phyloP scores from a whole-genome alignment of 2,797 vertebrate genomes.

The Epinephelus coioides region DNA sequence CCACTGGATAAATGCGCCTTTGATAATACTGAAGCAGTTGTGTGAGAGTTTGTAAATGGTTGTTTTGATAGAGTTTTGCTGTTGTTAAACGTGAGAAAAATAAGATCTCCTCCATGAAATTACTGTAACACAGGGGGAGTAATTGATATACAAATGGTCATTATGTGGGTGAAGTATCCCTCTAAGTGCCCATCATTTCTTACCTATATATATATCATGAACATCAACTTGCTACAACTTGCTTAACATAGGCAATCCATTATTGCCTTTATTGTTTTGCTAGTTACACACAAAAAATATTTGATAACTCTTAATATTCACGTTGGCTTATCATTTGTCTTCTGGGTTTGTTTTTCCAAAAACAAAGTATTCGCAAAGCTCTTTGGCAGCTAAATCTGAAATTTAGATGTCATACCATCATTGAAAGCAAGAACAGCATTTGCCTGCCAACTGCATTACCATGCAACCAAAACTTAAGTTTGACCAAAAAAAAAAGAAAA shows the following conservation, averaged over 20 bases:
- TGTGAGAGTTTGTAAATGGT: too few species aligned
- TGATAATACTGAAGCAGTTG: too few species aligned
- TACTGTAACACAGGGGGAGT: too few species aligned
- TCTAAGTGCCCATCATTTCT: background rate
- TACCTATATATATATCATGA: background rate
- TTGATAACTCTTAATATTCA: slow-evolving; percentile 6
- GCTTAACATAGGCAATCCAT: background rate
- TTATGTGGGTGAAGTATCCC: too few species aligned
- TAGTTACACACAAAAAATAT: background rate
- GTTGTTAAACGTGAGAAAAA: too few species aligned
- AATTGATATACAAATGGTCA: too few species aligned
- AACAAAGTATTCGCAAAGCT: background rate
- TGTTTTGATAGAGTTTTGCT: too few species aligned
- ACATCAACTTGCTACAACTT: slow-evolving; percentile 2
- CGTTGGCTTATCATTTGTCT: background rate
- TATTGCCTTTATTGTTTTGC: background rate
- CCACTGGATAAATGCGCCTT: too few species aligned
- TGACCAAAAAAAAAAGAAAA: background rate
- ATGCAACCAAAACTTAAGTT: background rate
- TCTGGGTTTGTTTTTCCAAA: background rate
- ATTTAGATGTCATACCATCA: background rate
- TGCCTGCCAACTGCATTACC: background rate
- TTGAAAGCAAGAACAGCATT: slow-evolving; percentile 1
- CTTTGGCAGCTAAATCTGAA: background rate
- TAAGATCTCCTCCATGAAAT: too few species aligned